phyloP scores from a whole-genome alignment of 1,140 invertebrate genomes.

The Philotrypesis tridentata region DNA sequence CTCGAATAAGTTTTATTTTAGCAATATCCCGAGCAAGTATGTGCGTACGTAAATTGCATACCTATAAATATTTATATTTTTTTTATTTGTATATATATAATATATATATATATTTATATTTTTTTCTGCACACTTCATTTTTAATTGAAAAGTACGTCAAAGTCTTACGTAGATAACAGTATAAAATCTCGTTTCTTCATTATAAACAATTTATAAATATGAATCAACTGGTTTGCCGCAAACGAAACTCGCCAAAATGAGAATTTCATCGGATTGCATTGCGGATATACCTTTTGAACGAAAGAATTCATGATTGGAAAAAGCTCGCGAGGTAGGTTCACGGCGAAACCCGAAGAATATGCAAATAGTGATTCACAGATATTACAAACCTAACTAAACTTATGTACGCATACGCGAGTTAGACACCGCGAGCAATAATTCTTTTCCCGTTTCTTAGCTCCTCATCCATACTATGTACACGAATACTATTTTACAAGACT shows the following conservation, averaged over 20 bases:
- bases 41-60: constrained; percentile 47
- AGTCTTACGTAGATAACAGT: constrained; percentile 42
- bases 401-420: constrained; percentile 52
- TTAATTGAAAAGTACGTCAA: constrained; percentile 40
- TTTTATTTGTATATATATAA: not conserved
- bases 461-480: constrained; percentile 67
- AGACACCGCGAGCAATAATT: constrained; percentile 73
- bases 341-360: constrained; percentile 28
- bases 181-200: constrained; percentile 42
- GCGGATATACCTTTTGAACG: not conserved
- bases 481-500: constrained; percentile 70
- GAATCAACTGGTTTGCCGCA: constrained; percentile 25
- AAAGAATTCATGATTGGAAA: not conserved
- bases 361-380: constrained; percentile 64
- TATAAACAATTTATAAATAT: constrained; percentile 42
- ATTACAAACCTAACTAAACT: constrained; percentile 72
- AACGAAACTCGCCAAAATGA: not conserved
- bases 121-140: constrained; percentile 17
- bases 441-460: constrained; percentile 28
- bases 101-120: constrained; percentile 22
- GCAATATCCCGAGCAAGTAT: constrained; percentile 14
- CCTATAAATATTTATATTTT: constrained; percentile 20
- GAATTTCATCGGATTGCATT: not conserved
- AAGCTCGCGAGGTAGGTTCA: constrained; percentile 1
- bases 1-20: constrained; percentile 1